These are phyloP conservation scores for Hylomyscus alleni DNA, from an alignment of 2,797 vertebrate species.

Conservation along the genomic window DNA sequence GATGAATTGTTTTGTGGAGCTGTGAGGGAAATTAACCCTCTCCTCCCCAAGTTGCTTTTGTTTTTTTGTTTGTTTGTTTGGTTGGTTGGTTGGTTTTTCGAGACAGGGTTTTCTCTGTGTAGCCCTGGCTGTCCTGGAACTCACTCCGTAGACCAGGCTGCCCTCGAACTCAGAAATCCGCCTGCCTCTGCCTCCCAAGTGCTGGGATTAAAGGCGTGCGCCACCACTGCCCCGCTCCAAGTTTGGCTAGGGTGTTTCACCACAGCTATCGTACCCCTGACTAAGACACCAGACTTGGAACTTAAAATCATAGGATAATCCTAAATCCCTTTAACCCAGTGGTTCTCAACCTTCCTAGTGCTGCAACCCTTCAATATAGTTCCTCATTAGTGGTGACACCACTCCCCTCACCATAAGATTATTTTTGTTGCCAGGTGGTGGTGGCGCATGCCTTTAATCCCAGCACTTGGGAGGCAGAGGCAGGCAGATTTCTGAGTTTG, in stretches of 20 bases:
- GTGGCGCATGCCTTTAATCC: too few species aligned
- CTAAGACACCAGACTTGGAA: neutral
- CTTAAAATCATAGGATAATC: neutral
- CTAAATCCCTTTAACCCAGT: neutral
- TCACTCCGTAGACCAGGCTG: too few species aligned
- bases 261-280: neutral
- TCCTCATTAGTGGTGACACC: neutral
- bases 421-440: neutral
- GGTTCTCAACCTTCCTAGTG: neutral
- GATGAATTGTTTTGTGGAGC: neutral
- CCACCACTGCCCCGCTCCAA: too few species aligned
- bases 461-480: too few species aligned
- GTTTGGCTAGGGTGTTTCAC: neutral
- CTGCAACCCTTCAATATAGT: neutral
- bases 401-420: neutral
- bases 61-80: too few species aligned
- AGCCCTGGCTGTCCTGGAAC: too few species aligned
- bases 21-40: neutral
- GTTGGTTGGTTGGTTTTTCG: too few species aligned
- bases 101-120: too few species aligned
- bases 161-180: too few species aligned
- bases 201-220: too few species aligned
- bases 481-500: too few species aligned
- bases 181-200: too few species aligned
- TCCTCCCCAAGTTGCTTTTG: neutral